These are phyloP conservation scores for Pygoscelis adeliae DNA, from an alignment of 2,113 vertebrate genomes.

Conservation along the genomic window DNA sequence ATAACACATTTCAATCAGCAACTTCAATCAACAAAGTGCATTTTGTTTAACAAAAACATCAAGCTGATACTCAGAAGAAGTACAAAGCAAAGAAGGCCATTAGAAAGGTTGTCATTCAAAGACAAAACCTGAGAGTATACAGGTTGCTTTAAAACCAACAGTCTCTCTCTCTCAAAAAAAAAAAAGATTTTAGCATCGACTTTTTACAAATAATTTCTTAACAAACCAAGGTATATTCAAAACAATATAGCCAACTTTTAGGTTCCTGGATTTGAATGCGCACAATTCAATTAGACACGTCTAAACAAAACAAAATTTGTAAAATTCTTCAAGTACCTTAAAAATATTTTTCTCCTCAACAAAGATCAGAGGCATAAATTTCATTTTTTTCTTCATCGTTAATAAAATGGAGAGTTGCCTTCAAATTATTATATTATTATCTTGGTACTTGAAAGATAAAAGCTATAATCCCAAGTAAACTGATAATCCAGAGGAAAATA, in stretches of 20 bases:
- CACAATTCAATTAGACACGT: background rate
- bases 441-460: background rate
- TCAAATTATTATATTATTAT: background rate
- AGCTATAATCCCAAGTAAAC: background rate
- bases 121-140: background rate
- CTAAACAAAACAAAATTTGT: background rate
- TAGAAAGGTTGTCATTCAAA: background rate
- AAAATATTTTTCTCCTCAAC: background rate
- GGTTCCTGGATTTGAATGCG: background rate
- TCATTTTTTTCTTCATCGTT: background rate
- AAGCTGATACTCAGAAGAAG: background rate
- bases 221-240: background rate
- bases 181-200: background rate
- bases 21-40: background rate
- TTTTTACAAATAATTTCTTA: background rate
- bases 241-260: background rate
- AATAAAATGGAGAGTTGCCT: background rate
- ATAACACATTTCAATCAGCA: background rate
- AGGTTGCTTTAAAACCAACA: background rate
- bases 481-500: background rate
- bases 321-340: background rate
- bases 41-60: background rate
- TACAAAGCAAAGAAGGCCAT: background rate
- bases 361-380: background rate
- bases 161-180: background rate